Percentiles rank a stretch among this genome's conserved stretches.
Conservation (phyloP, 2,888 invertebrate genomes). For the Hirtodrosophila trivittata region DNA sequence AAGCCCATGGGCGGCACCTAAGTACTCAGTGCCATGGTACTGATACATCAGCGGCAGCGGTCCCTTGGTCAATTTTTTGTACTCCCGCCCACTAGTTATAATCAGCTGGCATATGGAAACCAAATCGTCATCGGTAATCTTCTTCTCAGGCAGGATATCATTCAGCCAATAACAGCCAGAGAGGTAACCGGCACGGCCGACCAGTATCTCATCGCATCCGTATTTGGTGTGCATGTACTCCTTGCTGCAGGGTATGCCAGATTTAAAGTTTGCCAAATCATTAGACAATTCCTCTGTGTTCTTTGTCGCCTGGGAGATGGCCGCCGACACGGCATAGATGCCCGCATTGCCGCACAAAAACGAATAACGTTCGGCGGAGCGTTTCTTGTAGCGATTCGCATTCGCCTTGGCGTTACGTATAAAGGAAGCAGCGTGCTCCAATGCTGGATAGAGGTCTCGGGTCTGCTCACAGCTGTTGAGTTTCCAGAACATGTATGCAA, state of each 20-base stretch:
- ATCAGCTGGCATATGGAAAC: conserved; percentile 88
- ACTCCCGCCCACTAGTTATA: conserved; percentile 89
- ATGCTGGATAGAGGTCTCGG: conserved; percentile 84
- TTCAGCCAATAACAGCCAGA: conserved; percentile 90
- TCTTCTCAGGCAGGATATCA: conserved; percentile 78
- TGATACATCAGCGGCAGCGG: conserved; percentile 90
- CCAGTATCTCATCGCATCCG: conserved; percentile 93
- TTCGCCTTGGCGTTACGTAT: conserved; percentile 86
- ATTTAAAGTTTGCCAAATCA: conserved; percentile 81
- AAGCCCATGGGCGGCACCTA: conserved; percentile 88
- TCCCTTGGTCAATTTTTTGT: conserved; percentile 86
- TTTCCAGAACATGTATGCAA: conserved; percentile 91
- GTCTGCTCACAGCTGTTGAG: conserved; percentile 86
- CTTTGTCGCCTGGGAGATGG: conserved; percentile 84
- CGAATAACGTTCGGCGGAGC: conserved; percentile 86
- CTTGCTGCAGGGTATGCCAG: conserved; percentile 84
- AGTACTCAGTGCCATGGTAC: conserved; percentile 84
- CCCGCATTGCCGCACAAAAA: conserved; percentile 93
- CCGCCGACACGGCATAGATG: conserved; percentile 89
- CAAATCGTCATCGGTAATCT: conserved; percentile 84
- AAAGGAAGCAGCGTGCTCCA: conserved; percentile 87
- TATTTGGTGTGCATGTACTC: conserved; percentile 86
- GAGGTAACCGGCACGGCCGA: conserved; percentile 93
- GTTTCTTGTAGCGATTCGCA: conserved; percentile 84
- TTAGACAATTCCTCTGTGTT: conserved; percentile 84